These are phyloP conservation scores for Stegodyphus dumicola DNA, from an alignment of 1,140 invertebrate genomes.

Conservation along the genomic window DNA sequence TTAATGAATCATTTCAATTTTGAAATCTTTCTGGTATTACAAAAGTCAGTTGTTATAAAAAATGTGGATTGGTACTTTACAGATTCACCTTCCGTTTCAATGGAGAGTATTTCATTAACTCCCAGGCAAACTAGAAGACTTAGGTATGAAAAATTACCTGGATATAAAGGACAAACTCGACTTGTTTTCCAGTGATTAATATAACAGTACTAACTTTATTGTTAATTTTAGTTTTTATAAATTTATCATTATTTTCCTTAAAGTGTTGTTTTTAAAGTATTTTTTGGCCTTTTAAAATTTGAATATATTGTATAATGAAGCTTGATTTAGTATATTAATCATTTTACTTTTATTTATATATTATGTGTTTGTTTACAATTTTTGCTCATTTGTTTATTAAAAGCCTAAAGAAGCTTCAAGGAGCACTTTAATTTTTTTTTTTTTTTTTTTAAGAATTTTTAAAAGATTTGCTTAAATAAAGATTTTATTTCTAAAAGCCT, in stretches of 20 bases:
- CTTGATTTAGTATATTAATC: no score
- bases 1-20: no score
- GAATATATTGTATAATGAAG: neutral
- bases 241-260: neutral
- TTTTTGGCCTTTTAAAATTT: no score
- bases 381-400: neutral
- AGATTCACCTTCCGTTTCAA: neutral
- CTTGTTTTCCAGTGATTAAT: slow-evolving; percentile 11
- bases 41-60: no score
- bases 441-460: no score
- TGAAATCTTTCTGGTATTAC: no score
- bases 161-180: slow-evolving; percentile 16
- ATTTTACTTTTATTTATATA: no score
- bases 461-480: no score
- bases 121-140: neutral
- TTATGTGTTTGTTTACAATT: neutral
- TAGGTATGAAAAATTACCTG: slow-evolving; percentile 19
- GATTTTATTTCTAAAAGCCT: no score
- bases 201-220: neutral
- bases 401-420: no score
- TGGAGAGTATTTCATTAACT: slow-evolving; percentile 1
- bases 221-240: neutral
- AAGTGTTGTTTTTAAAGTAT: neutral
- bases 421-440: no score
- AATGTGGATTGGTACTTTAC: neutral